Base-by-base conservation (phyloP, 2,113 vertebrate genomes). In the Rafetus swinhoei region DNA sequence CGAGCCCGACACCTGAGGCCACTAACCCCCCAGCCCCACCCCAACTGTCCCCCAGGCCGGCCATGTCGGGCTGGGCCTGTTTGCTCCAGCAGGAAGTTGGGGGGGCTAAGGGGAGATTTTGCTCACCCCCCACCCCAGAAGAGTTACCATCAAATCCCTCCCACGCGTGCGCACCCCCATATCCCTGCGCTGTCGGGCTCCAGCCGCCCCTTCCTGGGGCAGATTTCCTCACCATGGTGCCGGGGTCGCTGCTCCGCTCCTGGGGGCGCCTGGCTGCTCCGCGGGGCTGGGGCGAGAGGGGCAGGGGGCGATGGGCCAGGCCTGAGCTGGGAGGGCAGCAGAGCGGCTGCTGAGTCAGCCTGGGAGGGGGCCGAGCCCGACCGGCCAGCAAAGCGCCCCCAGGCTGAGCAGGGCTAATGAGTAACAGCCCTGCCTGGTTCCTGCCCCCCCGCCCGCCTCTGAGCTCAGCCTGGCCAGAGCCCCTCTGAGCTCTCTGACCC, bases 391-490 rank as follows among this genome's bases (percentile, higher is more conserved):
- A 53, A 53, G 53, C 53, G 53, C 53, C 55, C 39, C 55, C 69
- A 56, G 69, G 13, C 18, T 3, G 54, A 25, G 19, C 82, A 29
- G 85, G 65, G 93, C 54, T 95, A 97, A 97, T 96, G 94, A 97
- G 1, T 97, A 97, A 96, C 95, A 82, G 72, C 89, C 25, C 50
- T 57, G 53, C 89, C 79, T 2, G 55, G 82, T 60, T 7, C 84
- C 19, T 19, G 35, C 74, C 15, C 21, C 35, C 22, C n/a, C n/a
- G n/a, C n/a, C n/a, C n/a, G n/a, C n/a, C n/a, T n/a, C n/a, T n/a
- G n/a, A n/a, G n/a, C n/a, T n/a, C n/a, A n/a, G n/a, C n/a, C n/a
- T n/a, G 22, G 45, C 45, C 22, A 45, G 39, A 54, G 53, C 76
- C 14, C 39, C 74, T 50, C 19, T 5, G 65, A 72, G 32, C 65